Percentiles rank a stretch among this genome's conserved stretches.
Conservation (phyloP, 92 coral and sea anemone genomes). For the Plumapathes pennacea region DNA sequence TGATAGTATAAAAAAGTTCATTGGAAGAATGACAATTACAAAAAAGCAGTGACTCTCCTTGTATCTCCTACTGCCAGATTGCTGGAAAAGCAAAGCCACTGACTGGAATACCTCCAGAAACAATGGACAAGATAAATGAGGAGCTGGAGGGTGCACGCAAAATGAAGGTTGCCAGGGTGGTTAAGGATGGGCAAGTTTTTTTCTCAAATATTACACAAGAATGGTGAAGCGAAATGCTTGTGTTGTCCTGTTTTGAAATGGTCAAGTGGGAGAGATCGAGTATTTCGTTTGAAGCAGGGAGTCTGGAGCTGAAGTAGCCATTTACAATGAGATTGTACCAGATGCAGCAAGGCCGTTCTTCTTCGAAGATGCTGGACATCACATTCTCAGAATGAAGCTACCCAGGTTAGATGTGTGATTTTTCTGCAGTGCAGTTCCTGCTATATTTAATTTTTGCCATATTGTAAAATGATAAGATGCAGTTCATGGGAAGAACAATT, state of each 20-base stretch:
- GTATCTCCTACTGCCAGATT: slow-evolving; percentile 41
- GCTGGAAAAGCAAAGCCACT: slow-evolving; percentile 48
- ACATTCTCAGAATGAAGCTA: slow-evolving; percentile 38
- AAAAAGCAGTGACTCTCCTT: slow-evolving; percentile 50
- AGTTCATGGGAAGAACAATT: too few species aligned
- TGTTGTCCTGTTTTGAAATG: slow-evolving; percentile 28
- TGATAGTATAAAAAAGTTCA: slow-evolving; percentile 12
- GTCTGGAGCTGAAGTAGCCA: slow-evolving; percentile 10
- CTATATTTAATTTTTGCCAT: too few species aligned
- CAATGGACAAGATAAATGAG: slow-evolving; percentile 8
- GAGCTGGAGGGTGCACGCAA: background rate
- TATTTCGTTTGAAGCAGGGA: slow-evolving; percentile 21
- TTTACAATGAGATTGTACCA: slow-evolving; percentile 24
- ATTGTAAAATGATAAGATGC: too few species aligned
- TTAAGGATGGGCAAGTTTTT: slow-evolving; percentile 26
- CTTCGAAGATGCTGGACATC: slow-evolving; percentile 45
- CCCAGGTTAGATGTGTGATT: too few species aligned
- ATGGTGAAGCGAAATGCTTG: slow-evolving; percentile 37
- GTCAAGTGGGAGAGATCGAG: slow-evolving; percentile 43
- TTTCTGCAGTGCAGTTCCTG: too few species aligned
- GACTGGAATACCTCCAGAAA: slow-evolving; percentile 18
- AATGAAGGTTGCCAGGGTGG: slow-evolving; percentile 27
- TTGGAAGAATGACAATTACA: slow-evolving; percentile 42
- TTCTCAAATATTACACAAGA: slow-evolving; percentile 49
- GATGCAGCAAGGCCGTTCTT: slow-evolving; percentile 39